These are phyloP conservation scores for Steinernema feltiae DNA, from an alignment of 1,140 invertebrate genomes.

Conservation along the genomic window DNA sequence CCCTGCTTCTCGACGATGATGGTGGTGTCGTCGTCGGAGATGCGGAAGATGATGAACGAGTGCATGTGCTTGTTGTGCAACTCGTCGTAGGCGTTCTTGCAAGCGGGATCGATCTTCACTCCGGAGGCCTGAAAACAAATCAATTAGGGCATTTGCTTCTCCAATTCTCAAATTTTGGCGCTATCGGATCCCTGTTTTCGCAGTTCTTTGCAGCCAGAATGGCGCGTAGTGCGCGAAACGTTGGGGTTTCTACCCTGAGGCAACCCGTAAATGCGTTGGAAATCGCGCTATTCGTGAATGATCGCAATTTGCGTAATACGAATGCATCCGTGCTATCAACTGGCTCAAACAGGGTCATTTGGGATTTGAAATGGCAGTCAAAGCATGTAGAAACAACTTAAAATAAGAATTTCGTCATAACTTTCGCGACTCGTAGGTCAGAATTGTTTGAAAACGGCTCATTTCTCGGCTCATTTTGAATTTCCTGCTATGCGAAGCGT, in stretches of 20 bases:
- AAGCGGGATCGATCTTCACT: slow-evolving; percentile 54
- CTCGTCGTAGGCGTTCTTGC: slow-evolving; percentile 56
- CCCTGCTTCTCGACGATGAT: slow-evolving; percentile 58
- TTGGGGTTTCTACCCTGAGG: too few species aligned
- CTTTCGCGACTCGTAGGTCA: neutral
- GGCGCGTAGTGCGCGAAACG: too few species aligned
- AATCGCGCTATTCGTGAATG: too few species aligned
- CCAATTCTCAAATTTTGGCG: too few species aligned
- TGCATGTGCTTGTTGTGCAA: slow-evolving; percentile 55
- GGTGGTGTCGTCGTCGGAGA: slow-evolving; percentile 52
- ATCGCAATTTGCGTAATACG: too few species aligned
- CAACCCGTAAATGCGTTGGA: too few species aligned
- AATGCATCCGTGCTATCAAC: too few species aligned
- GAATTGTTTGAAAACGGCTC: neutral
- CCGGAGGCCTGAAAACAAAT: slow-evolving; percentile 47
- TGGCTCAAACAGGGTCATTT: too few species aligned
- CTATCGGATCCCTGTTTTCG: neutral
- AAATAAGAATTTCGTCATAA: neutral
- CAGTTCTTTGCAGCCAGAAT: too few species aligned
- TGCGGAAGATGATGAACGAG: slow-evolving; percentile 55
- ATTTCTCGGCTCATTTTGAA: neutral
- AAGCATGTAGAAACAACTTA: too few species aligned
- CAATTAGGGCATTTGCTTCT: neutral
- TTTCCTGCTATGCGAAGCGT: neutral
- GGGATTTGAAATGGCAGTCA: too few species aligned